Conservation (phyloP, 2,113 vertebrate genomes). For the Falco punctatus region DNA sequence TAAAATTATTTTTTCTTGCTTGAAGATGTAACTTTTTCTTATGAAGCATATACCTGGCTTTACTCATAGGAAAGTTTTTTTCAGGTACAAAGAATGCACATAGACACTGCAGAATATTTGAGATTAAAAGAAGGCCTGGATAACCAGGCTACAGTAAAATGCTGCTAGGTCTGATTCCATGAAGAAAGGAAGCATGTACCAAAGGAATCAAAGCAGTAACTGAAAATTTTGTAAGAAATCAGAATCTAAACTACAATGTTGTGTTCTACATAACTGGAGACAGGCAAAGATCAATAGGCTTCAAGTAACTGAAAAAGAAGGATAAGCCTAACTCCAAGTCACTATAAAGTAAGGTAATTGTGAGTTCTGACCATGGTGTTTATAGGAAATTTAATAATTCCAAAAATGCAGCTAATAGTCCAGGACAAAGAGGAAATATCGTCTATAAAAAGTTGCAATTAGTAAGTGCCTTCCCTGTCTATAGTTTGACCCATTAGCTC, state of each 20-base stretch:
- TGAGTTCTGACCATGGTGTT: background rate
- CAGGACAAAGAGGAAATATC: background rate
- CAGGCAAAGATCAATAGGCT: background rate
- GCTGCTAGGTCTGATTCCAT: background rate
- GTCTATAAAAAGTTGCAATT: background rate
- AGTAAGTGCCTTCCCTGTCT: background rate
- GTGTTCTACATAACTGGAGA: background rate
- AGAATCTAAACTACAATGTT: background rate
- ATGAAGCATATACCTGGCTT: background rate
- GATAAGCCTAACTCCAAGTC: background rate
- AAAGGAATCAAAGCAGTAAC: background rate
- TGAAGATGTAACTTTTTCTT: background rate
- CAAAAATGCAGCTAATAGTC: background rate
- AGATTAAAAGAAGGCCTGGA: background rate
- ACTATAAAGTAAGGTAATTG: background rate
- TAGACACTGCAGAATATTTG: background rate
- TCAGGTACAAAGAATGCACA: background rate
- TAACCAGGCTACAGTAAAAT: background rate
- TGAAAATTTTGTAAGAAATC: background rate
- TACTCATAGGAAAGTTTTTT: background rate
- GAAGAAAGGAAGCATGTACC: background rate
- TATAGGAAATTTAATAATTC: background rate
- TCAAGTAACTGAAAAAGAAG: background rate
- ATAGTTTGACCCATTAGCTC: background rate
- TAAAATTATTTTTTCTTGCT: background rate